These are phyloP conservation scores for Acanthosepion lycidas DNA, from an alignment of 2,888 invertebrate species.

Conservation along the genomic window DNA sequence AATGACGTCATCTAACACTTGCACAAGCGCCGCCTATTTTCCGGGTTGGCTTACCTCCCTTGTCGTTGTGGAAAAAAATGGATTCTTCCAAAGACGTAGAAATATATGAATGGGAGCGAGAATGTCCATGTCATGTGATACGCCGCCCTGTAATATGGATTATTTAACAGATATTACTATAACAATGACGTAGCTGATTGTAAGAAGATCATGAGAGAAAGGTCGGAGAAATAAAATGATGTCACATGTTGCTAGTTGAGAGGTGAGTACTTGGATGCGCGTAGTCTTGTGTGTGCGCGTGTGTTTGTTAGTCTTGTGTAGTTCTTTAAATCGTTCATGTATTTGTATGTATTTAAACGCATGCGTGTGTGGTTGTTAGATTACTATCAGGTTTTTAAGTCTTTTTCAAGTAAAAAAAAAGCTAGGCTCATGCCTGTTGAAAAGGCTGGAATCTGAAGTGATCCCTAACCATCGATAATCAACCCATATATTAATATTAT, in stretches of 20 bases:
- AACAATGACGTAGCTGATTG: constrained; percentile 9
- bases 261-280: neutral
- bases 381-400: too few species aligned
- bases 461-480: too few species aligned
- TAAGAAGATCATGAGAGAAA: neutral
- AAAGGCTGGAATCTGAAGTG: too few species aligned
- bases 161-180: neutral
- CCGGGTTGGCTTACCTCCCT: neutral
- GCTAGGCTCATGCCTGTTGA: too few species aligned
- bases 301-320: neutral
- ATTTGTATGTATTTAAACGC: neutral
- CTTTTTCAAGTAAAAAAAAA: too few species aligned
- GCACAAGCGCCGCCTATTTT: neutral
- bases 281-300: neutral
- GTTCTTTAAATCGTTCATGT: neutral
- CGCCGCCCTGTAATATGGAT: neutral
- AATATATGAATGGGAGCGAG: constrained; percentile 1
- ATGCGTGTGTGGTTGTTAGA: too few species aligned
- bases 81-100: neutral
- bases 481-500: too few species aligned
- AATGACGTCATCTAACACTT: neutral
- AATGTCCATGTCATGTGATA: neutral
- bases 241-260: neutral
- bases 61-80: neutral
- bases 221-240: neutral